Conservation (phyloP, 1,140 invertebrate genomes). For the Neelides sp. region DNA sequence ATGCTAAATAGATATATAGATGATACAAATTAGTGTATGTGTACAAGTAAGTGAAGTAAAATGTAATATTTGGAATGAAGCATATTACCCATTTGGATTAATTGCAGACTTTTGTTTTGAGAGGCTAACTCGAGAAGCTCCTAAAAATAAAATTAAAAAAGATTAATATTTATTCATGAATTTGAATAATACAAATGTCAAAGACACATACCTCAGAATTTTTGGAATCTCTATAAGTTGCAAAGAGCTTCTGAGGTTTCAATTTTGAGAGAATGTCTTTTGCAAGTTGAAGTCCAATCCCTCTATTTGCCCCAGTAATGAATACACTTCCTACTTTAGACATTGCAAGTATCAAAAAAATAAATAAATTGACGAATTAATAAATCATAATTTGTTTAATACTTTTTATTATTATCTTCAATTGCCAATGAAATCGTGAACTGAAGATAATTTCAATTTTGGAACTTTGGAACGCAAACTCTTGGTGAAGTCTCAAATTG, state of each 20-base stretch:
- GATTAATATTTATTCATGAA: background rate
- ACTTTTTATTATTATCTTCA: too few species aligned
- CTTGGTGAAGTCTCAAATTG: too few species aligned
- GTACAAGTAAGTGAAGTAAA: background rate
- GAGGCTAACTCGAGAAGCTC: slow-evolving; percentile 18
- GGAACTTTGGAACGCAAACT: too few species aligned
- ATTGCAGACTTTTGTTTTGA: slow-evolving; percentile 8
- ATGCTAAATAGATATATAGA: too few species aligned
- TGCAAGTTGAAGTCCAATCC: slow-evolving; percentile 69
- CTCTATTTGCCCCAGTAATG: slow-evolving; percentile 20
- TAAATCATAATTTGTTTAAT: too few species aligned
- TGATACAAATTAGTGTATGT: background rate
- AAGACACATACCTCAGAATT: background rate
- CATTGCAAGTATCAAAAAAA: background rate
- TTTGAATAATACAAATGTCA: background rate
- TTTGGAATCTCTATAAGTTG: slow-evolving; percentile 53
- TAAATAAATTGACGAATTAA: background rate
- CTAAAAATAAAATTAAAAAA: slow-evolving; percentile 9
- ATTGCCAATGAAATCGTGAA: too few species aligned
- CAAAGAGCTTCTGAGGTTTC: slow-evolving; percentile 47
- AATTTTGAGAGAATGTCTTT: slow-evolving; percentile 45
- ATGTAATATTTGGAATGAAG: background rate
- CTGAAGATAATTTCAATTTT: too few species aligned
- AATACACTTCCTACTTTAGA: slow-evolving; percentile 9
- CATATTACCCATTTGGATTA: slow-evolving; percentile 24